phyloP scores from a whole-genome alignment of 2,797 vertebrate genomes.

The Artibeus lituratus region DNA sequence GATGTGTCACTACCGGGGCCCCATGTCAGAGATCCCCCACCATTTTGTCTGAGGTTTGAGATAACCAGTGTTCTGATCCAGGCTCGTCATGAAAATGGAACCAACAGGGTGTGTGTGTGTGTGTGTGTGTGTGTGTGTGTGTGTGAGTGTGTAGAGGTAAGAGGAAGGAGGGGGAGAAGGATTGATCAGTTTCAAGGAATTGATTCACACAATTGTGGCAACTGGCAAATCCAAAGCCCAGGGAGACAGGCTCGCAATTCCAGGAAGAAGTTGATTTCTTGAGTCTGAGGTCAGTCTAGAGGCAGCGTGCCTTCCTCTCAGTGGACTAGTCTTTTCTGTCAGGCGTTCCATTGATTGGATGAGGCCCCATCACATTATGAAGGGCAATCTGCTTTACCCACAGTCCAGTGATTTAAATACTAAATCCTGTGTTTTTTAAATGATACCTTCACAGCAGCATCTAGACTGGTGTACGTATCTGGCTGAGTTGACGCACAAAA shows the following conservation, averaged over 20 bases:
- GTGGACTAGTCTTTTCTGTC: background rate
- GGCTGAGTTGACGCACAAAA: background rate
- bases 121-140: background rate
- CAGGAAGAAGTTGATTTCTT: background rate
- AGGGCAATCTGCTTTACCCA: background rate
- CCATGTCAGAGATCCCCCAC: background rate
- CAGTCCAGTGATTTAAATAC: background rate
- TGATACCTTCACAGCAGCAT: background rate
- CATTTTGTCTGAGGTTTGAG: background rate
- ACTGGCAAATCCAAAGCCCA: background rate
- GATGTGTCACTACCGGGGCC: background rate
- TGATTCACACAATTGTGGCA: background rate
- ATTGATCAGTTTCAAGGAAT: background rate
- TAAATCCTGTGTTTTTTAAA: background rate
- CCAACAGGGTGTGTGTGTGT: background rate
- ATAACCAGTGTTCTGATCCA: background rate
- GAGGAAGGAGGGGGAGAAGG: background rate
- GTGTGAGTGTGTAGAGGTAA: background rate
- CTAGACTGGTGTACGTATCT: background rate
- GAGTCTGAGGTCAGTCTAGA: background rate
- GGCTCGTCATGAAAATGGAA: background rate
- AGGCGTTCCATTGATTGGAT: background rate
- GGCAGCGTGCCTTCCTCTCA: background rate
- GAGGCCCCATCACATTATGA: background rate
- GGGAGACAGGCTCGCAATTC: background rate